phyloP scores from a whole-genome alignment of 2,797 vertebrate species.

The Galago senegalensis region DNA sequence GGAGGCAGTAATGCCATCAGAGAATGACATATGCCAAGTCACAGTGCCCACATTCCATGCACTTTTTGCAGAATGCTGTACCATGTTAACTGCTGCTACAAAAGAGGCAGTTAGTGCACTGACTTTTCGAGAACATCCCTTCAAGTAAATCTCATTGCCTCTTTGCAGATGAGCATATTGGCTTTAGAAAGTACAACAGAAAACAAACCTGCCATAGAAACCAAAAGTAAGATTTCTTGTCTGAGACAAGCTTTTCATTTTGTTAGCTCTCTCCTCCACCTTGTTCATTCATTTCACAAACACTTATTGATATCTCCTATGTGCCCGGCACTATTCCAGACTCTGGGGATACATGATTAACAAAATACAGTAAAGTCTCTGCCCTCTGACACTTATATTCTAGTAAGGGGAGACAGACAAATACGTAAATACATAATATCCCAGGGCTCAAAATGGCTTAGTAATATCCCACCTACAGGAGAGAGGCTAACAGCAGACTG shows the following conservation, averaged over 20 bases:
- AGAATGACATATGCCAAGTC: not conserved
- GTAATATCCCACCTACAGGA: not conserved
- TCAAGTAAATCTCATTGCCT: not conserved
- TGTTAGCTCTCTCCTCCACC: not conserved
- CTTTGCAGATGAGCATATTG: not conserved
- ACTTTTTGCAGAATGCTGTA: constrained; percentile 14
- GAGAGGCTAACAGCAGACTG: not conserved
- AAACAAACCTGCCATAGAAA: constrained; percentile 42
- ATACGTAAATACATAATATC: not conserved
- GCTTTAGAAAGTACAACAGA: constrained; percentile 14
- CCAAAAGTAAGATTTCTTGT: not conserved
- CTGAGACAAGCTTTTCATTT: not conserved
- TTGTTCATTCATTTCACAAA: not conserved
- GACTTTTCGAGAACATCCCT: constrained; percentile 4
- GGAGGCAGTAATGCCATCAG: not conserved
- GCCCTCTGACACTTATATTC: not conserved
- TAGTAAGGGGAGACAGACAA: not conserved
- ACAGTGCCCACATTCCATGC: not conserved
- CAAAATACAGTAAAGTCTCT: not conserved
- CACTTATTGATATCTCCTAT: not conserved
- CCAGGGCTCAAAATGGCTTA: not conserved
- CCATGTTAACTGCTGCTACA: not conserved
- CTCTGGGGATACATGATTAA: not conserved
- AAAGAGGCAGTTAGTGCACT: not conserved
- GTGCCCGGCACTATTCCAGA: not conserved